These are phyloP conservation scores for Melinaea menophilus DNA, from an alignment of 2,888 invertebrate genomes.

Conservation along the genomic window DNA sequence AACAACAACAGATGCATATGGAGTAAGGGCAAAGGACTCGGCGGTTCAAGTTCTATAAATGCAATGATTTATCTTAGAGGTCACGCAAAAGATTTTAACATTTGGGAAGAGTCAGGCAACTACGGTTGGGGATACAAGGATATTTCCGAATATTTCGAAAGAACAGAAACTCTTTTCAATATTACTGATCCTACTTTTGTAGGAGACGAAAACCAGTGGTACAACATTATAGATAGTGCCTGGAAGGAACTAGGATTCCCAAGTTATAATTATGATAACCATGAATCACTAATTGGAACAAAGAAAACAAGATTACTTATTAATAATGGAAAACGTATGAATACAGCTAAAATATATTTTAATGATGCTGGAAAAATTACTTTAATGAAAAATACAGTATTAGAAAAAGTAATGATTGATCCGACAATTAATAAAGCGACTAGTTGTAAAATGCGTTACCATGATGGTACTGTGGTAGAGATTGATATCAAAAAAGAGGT, in stretches of 20 bases:
- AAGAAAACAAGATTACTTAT: constrained; percentile 65
- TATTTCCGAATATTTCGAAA: constrained; percentile 61
- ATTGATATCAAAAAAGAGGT: constrained; percentile 64
- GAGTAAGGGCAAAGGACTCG: constrained; percentile 82
- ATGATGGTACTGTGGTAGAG: constrained; percentile 44
- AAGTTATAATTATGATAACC: constrained; percentile 35
- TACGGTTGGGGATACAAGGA: constrained; percentile 74
- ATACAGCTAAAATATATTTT: constrained; percentile 72
- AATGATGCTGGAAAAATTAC: constrained; percentile 47
- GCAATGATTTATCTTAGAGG: constrained; percentile 80
- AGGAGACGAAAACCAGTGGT: constrained; percentile 41
- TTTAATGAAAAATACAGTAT: constrained; percentile 69
- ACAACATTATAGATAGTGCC: constrained; percentile 44
- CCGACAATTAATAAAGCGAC: constrained; percentile 50
- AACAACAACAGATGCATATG: constrained; percentile 63
- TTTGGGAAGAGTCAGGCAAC: constrained; percentile 76
- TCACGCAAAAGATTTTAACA: constrained; percentile 71
- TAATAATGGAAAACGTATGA: constrained; percentile 65
- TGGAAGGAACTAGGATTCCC: constrained; percentile 60
- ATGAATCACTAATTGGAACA: constrained; percentile 62
- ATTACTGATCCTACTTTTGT: constrained; percentile 27
- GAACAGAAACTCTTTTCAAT: constrained; percentile 54
- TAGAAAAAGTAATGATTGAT: constrained; percentile 71
- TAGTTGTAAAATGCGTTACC: constrained; percentile 59
- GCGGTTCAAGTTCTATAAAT: constrained; percentile 80